phyloP scores from a whole-genome alignment of 1,140 invertebrate genomes.

The Panulirus ornatus region DNA sequence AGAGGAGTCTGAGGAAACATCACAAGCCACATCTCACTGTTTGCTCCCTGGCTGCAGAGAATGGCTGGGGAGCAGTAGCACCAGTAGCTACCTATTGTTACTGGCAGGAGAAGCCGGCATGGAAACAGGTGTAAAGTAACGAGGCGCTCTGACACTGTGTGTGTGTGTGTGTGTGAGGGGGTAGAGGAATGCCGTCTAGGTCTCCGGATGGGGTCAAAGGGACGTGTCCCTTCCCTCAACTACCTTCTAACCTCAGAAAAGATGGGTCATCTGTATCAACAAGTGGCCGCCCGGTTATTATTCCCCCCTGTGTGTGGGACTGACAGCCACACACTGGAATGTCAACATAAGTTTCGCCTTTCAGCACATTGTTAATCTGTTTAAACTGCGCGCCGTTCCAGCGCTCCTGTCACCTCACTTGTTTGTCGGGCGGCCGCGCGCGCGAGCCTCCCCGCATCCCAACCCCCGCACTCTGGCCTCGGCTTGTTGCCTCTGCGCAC shows the following conservation, averaged over 20 bases:
- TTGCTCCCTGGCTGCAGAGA: too few relatives aligned
- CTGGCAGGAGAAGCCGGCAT: neutral
- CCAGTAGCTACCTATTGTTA: neutral
- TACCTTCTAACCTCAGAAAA: constrained; percentile 4
- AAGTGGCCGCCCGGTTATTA: constrained; percentile 67
- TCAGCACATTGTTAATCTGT: constrained; percentile 72
- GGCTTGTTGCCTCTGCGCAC: too few relatives aligned
- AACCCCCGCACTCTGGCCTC: neutral
- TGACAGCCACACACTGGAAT: constrained; percentile 70
- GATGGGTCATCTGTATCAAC: constrained; percentile 67
- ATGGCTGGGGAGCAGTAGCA: too few relatives aligned
- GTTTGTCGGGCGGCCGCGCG: constrained; percentile 44
- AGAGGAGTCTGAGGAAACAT: too few relatives aligned
- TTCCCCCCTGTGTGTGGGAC: constrained; percentile 65
- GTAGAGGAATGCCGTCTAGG: neutral
- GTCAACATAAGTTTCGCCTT: constrained; percentile 70
- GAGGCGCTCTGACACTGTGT: too few relatives aligned
- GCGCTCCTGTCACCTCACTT: constrained; percentile 63
- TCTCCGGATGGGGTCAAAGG: neutral
- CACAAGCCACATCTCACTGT: too few relatives aligned
- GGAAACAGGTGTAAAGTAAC: neutral
- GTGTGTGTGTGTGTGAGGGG: too few relatives aligned
- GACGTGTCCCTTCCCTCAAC: neutral
- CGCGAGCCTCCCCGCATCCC: constrained; percentile 1
- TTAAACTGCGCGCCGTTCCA: constrained; percentile 69